Evolutionary conservation across 2,888 invertebrate genomes (phyloP).

Genomic region (Eurytoma californica): DNA sequence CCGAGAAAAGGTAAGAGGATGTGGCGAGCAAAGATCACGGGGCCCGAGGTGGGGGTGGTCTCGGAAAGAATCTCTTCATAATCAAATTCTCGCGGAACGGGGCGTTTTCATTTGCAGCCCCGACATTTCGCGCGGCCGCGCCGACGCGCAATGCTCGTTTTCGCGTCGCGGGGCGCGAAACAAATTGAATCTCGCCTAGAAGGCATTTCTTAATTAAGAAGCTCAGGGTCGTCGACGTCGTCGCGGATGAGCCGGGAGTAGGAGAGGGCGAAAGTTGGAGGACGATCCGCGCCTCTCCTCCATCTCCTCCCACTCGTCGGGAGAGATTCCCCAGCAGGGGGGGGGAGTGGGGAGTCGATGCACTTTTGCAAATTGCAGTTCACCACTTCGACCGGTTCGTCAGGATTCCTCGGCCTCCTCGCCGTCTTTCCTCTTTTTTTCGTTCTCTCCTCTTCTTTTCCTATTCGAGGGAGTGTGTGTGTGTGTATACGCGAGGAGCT

Average conservation of each 20-base stretch:
- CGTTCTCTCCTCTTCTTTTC: not conserved
- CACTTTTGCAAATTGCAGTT: constrained; percentile 65
- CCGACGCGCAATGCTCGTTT: constrained; percentile 8
- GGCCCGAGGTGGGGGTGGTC: not conserved
- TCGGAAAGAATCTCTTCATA: constrained; percentile 50
- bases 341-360: constrained; percentile 56
- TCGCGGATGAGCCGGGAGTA: constrained; percentile 2
- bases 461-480: not conserved
- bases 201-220: constrained; percentile 66
- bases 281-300: constrained; percentile 34
- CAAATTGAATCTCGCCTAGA: constrained; percentile 63
- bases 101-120: constrained; percentile 60
- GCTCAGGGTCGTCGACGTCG: constrained; percentile 41
- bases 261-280: constrained; percentile 27
- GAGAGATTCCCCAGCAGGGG: not conserved
- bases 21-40: not conserved
- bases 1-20: not conserved
- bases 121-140: constrained; percentile 39
- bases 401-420: constrained; percentile 50
- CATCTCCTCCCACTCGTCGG: not conserved
- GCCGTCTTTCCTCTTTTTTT: not conserved
- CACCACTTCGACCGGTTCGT: constrained; percentile 57
- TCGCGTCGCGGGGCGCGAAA: constrained; percentile 31
- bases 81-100: constrained; percentile 50
- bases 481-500: not conserved